A percentile compares a stretch with the other conserved stretches of the same genome.
Conservation (phyloP, 1,140 invertebrate genomes). For the Subanguina moxae region DNA sequence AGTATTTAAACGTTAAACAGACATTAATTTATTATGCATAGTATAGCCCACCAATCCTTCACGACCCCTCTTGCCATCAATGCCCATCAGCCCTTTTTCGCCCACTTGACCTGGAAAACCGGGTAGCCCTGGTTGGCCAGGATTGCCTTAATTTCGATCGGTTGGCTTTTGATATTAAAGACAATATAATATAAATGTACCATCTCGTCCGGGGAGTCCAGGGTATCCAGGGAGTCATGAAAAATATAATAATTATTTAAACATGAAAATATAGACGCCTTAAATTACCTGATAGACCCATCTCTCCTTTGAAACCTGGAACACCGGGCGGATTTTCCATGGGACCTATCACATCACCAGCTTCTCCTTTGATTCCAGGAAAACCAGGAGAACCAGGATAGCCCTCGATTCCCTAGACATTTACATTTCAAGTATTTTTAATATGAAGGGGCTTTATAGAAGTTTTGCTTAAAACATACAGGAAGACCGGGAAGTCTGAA, state of each 20-base stretch:
- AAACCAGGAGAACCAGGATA: conserved; percentile 54
- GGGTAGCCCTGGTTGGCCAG: conserved; percentile 32
- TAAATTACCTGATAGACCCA: conserved; percentile 28
- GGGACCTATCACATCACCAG: conserved; percentile 56
- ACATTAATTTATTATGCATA: background rate
- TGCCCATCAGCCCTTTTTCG: conserved; percentile 37
- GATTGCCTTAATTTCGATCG: conserved; percentile 23
- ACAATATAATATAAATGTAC: background rate
- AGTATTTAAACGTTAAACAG: conserved; percentile 4
- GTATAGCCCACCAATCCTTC: conserved; percentile 33
- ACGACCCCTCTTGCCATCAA: conserved; percentile 46
- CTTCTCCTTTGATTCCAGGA: conserved; percentile 53
- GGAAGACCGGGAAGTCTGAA: conserved; percentile 9
- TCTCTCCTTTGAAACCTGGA: conserved; percentile 48
- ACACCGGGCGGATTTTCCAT: conserved; percentile 56
- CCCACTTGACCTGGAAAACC: conserved; percentile 42
- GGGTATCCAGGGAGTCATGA: conserved; percentile 40
- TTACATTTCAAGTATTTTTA: conserved; percentile 3
- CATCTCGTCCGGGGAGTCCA: conserved; percentile 39
- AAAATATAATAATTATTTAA: conserved; percentile 1
- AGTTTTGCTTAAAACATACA: background rate
- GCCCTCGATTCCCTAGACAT: conserved; percentile 43
- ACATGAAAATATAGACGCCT: background rate
- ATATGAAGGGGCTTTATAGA: too few relatives aligned
- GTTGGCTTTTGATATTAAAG: background rate